These are phyloP conservation scores for Prosapia bicincta DNA, from an alignment of 2,888 invertebrate species.

Conservation along the genomic window DNA sequence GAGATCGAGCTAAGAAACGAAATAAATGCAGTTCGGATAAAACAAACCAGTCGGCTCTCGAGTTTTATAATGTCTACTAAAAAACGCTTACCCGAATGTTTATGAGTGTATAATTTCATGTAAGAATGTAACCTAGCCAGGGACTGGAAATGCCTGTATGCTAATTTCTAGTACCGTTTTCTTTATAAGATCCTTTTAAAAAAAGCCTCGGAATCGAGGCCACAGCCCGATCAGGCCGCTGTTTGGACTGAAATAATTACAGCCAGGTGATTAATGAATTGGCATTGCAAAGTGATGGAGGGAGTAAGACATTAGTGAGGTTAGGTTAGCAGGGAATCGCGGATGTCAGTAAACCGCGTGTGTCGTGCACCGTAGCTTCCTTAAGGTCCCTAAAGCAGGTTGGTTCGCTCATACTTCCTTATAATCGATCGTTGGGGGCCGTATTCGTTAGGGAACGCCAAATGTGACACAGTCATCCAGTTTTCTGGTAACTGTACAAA, in stretches of 20 bases:
- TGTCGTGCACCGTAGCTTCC: too few species aligned
- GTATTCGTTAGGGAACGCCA: too few species aligned
- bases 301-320: not conserved
- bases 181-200: not conserved
- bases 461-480: too few species aligned
- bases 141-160: not conserved
- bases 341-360: not conserved
- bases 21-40: not conserved
- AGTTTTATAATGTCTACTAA: not conserved
- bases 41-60: not conserved
- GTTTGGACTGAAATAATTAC: not conserved
- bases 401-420: too few species aligned
- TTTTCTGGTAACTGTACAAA: too few species aligned
- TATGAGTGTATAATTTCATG: not conserved
- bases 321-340: not conserved
- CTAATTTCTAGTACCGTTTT: not conserved
- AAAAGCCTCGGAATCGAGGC: not conserved
- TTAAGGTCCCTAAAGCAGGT: too few species aligned
- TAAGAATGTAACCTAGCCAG: not conserved
- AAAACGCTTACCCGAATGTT: not conserved
- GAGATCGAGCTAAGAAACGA: not conserved
- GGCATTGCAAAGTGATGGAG: not conserved
- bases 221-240: not conserved
- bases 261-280: not conserved
- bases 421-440: too few species aligned